Evolutionary conservation across 2,797 vertebrate genomes (phyloP).

Genomic region (Pogonophryne albipinna): DNA sequence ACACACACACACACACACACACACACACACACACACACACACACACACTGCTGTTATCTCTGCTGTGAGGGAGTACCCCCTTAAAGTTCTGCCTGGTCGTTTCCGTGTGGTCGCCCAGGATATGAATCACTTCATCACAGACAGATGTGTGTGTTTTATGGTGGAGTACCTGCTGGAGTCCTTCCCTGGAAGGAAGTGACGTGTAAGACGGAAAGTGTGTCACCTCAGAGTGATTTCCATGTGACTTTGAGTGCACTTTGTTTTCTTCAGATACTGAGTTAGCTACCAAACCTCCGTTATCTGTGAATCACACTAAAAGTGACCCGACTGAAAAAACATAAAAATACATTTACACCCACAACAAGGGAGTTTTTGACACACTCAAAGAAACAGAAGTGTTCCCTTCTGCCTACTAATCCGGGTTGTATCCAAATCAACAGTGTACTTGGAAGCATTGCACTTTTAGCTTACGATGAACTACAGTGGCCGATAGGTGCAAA

Average conservation of each 20-base stretch:
- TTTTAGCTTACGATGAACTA: neutral
- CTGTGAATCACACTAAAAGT: slow-evolving; percentile 48
- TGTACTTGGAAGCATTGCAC: neutral
- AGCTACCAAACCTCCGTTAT: slow-evolving; percentile 29
- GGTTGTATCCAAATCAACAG: neutral
- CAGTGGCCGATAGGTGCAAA: too few species aligned
- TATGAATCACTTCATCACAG: slow-evolving; percentile 39
- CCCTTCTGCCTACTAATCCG: neutral
- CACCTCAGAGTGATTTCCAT: slow-evolving; percentile 44
- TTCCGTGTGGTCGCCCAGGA: slow-evolving; percentile 49
- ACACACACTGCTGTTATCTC: slow-evolving; percentile 52
- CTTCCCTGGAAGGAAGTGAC: slow-evolving; percentile 54
- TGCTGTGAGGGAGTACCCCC: slow-evolving; percentile 46
- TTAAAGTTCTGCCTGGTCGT: slow-evolving; percentile 26
- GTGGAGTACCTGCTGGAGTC: slow-evolving; percentile 41
- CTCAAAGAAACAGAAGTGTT: neutral
- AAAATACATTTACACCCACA: slow-evolving; percentile 13
- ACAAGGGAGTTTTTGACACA: slow-evolving; percentile 1
- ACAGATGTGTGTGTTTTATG: slow-evolving; percentile 5
- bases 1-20: neutral
- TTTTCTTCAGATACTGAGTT: slow-evolving; percentile 39
- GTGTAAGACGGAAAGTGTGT: slow-evolving; percentile 32
- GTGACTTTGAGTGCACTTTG: slow-evolving; percentile 2
- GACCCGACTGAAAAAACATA: slow-evolving; percentile 26
- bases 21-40: neutral